These are phyloP conservation scores for Nautilus pompilius DNA, from an alignment of 1,140 invertebrate genomes.

Conservation along the genomic window DNA sequence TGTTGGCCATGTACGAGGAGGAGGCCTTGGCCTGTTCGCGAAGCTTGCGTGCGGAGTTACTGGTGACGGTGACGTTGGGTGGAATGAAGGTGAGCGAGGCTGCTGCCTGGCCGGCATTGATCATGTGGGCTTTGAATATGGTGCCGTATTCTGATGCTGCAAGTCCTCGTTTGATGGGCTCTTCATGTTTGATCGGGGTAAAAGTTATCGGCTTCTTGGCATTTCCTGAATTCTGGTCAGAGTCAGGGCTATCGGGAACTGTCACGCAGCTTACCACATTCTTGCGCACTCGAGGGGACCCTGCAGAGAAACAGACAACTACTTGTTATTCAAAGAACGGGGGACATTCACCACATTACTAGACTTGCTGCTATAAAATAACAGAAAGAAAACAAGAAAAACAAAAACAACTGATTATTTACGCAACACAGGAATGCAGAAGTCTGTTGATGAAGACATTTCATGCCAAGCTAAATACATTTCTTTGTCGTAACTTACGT, in stretches of 20 bases:
- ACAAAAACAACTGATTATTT: no score
- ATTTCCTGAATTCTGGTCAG: conserved; percentile 56
- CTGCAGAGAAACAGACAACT: neutral
- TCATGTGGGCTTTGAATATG: conserved; percentile 1
- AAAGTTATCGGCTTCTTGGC: conserved; percentile 26
- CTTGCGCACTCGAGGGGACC: conserved; percentile 46
- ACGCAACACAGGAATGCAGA: no score
- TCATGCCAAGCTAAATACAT: no score
- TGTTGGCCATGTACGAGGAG: conserved; percentile 25
- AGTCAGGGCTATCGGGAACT: conserved; percentile 72
- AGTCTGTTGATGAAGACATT: no score
- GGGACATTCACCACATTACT: no score
- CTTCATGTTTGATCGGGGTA: conserved; percentile 42
- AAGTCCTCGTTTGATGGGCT: neutral
- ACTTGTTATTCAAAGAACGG: no score
- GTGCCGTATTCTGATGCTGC: conserved; percentile 17
- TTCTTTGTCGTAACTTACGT: no score
- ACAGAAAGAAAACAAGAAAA: no score
- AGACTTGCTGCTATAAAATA: no score
- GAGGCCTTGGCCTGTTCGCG: conserved; percentile 40
- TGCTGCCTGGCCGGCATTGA: neutral
- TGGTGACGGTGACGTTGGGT: conserved; percentile 7
- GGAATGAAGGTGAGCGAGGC: conserved; percentile 14
- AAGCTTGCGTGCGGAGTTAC: conserved; percentile 2
- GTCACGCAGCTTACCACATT: conserved; percentile 81